phyloP scores from a whole-genome alignment of 2,797 vertebrate species.

The Parauchenoglanis ngamensis region DNA sequence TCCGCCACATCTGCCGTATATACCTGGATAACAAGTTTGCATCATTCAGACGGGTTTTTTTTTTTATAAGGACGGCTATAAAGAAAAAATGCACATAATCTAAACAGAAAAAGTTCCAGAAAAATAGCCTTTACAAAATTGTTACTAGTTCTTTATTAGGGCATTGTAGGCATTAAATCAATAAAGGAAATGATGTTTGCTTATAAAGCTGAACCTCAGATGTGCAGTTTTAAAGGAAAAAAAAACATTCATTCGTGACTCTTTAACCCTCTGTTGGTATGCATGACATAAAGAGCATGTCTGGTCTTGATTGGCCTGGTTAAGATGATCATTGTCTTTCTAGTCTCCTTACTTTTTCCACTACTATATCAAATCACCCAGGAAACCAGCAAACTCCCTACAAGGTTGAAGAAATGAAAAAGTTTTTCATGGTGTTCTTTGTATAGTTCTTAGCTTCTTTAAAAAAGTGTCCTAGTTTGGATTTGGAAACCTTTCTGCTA shows the following conservation, averaged over 20 bases:
- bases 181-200: neutral
- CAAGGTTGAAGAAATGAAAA: neutral
- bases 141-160: neutral
- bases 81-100: neutral
- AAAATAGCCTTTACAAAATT: neutral
- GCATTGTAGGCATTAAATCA: neutral
- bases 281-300: conserved; percentile 30
- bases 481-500: neutral
- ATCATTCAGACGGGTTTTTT: neutral
- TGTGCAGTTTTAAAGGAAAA: neutral
- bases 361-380: neutral
- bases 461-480: too few relatives aligned
- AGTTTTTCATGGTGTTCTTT: neutral
- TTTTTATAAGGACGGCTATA: too few relatives aligned
- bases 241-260: neutral
- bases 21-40: too few relatives aligned
- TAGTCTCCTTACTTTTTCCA: neutral
- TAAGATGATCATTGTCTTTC: neutral
- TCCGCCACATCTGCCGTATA: neutral
- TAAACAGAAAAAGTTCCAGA: neutral
- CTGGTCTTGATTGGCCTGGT: conserved; percentile 36
- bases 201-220: neutral
- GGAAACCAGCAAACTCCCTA: neutral
- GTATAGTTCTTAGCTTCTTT: neutral
- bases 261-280: conserved; percentile 34